phyloP scores from a whole-genome alignment of 92 coral and sea anemone genomes.

The Diadumene lineata region DNA sequence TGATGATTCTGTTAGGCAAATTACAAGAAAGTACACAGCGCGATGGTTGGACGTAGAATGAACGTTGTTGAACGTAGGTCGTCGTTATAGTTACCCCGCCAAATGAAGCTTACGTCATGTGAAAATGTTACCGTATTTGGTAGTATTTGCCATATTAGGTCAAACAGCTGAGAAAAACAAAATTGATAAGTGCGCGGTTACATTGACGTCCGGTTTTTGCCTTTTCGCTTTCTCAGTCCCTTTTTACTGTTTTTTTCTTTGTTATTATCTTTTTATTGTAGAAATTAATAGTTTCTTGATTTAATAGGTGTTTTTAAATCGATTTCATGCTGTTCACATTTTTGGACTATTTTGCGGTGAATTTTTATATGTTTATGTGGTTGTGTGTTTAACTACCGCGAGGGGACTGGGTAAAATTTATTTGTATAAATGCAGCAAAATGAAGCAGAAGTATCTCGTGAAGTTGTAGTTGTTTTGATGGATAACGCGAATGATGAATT shows the following conservation, averaged over 20 bases:
- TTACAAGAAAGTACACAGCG: neutral
- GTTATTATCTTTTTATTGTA: too few relatives aligned
- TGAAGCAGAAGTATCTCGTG: neutral
- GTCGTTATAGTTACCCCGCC: constrained; percentile 48
- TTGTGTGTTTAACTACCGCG: neutral
- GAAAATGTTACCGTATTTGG: constrained; percentile 14
- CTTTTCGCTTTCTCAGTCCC: too few relatives aligned
- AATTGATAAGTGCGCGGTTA: neutral
- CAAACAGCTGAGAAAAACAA: neutral
- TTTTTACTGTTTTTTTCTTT: too few relatives aligned
- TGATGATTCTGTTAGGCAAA: neutral
- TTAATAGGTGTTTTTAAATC: too few relatives aligned
- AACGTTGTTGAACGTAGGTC: constrained; percentile 34
- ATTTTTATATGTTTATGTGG: neutral
- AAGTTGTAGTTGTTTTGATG: neutral
- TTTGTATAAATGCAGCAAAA: too few relatives aligned
- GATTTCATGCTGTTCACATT: neutral
- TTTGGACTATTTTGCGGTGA: neutral
- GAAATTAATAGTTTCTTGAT: too few relatives aligned
- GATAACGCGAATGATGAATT: constrained; percentile 3
- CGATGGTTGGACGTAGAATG: constrained; percentile 24
- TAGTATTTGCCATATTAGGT: constrained; percentile 1
- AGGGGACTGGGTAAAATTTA: neutral
- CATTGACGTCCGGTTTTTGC: constrained; percentile 1
- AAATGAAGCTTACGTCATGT: constrained; percentile 22